phyloP scores from a whole-genome alignment of 2,113 vertebrate species.

The Synchiropus splendidus region DNA sequence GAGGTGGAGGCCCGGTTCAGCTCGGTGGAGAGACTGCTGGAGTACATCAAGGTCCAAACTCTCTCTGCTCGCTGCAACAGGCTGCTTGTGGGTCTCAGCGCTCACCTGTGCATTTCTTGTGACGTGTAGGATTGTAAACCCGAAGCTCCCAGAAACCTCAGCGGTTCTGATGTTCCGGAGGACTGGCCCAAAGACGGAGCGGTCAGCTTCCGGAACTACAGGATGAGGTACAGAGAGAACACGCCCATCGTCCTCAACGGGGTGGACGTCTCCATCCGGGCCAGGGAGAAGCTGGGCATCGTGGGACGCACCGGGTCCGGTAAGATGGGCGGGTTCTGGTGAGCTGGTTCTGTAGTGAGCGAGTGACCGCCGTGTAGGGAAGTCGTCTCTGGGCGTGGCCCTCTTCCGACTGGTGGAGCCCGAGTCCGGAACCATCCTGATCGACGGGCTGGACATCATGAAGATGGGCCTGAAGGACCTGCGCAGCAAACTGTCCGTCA shows the following conservation, averaged over 20 bases:
- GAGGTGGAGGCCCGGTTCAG: conserved; percentile 75
- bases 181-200: conserved; percentile 65
- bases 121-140: conserved; percentile 54
- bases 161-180: conserved; percentile 39
- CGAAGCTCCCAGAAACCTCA: conserved; percentile 51
- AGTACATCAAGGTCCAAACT: conserved; percentile 58
- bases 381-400: conserved; percentile 70
- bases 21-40: conserved; percentile 66
- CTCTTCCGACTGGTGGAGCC: conserved; percentile 71
- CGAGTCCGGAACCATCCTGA: conserved; percentile 59
- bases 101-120: not conserved
- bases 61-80: too few species aligned
- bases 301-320: conserved; percentile 64
- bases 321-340: conserved; percentile 53
- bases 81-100: too few species aligned
- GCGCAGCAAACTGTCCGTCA: conserved; percentile 71
- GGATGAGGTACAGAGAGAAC: conserved; percentile 71
- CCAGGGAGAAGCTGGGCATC: conserved; percentile 73
- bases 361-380: conserved; percentile 51
- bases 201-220: conserved; percentile 68
- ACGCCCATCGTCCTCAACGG: conserved; percentile 66
- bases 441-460: conserved; percentile 63
- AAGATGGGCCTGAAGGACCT: conserved; percentile 65
- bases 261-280: conserved; percentile 56
- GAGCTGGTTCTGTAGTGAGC: conserved; percentile 1